phyloP scores from a whole-genome alignment of 2,113 vertebrate species.

The Podocnemis expansa region DNA sequence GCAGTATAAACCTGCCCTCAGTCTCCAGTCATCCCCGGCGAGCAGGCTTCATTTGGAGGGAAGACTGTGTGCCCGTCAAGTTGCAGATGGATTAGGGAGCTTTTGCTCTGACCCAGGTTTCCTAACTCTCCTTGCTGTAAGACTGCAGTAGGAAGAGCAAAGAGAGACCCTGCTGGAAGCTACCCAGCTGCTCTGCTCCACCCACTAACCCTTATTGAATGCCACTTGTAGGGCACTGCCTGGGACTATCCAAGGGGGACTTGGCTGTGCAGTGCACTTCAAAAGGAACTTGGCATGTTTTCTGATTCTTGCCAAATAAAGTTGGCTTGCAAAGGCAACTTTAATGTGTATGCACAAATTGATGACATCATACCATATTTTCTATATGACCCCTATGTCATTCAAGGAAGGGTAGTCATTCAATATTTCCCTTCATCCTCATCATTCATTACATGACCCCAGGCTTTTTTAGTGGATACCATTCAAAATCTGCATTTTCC shows the following conservation, averaged over 20 bases:
- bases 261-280: background rate
- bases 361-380: background rate
- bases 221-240: background rate
- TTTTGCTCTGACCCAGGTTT: background rate
- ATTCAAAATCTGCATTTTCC: slow-evolving; percentile 9
- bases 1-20: too few species aligned
- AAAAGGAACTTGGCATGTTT: background rate
- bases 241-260: background rate
- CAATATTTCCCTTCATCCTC: slow-evolving; percentile 18
- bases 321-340: background rate
- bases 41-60: background rate
- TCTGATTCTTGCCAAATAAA: background rate
- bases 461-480: background rate
- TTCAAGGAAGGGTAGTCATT: background rate
- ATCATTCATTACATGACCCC: background rate
- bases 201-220: background rate
- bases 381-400: background rate
- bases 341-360: background rate
- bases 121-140: background rate
- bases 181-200: background rate
- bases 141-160: background rate
- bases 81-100: background rate
- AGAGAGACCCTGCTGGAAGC: background rate
- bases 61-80: background rate
- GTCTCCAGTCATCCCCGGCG: accelerated